Percentiles rank a stretch among this genome's conserved stretches.
Evolutionary conservation across 2,888 invertebrate species (phyloP).

Genomic region (Pristionchus maxplancki): DNA sequence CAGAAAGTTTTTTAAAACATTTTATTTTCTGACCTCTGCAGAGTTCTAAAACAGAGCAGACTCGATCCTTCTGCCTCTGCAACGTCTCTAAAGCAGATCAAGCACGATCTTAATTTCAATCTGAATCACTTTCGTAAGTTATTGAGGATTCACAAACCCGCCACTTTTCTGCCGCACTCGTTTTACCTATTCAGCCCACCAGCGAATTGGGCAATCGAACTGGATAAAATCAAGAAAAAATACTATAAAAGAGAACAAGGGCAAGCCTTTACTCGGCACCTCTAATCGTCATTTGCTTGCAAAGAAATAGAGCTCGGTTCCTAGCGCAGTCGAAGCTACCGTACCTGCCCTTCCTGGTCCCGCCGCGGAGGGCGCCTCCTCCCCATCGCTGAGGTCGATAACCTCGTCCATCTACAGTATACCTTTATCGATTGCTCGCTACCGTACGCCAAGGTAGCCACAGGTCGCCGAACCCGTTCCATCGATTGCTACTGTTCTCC

Average conservation of each 20-base stretch:
- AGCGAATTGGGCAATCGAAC: neutral
- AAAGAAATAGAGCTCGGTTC: too few species aligned
- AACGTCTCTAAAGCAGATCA: too few species aligned
- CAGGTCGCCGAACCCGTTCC: neutral
- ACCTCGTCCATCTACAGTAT: conserved; percentile 6
- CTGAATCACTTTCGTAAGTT: too few species aligned
- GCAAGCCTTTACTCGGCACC: too few species aligned
- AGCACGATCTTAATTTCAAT: too few species aligned
- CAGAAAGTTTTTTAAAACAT: too few species aligned
- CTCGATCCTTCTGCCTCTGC: too few species aligned
- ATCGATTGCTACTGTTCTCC: too few species aligned
- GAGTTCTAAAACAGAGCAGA: too few species aligned
- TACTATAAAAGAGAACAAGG: too few species aligned
- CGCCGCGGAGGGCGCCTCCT: neutral
- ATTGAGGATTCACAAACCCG: neutral
- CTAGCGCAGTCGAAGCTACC: neutral
- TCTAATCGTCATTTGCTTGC: too few species aligned
- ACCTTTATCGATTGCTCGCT: neutral
- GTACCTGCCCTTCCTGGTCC: neutral
- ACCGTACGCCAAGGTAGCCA: conserved; percentile 10
- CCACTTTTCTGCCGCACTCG: neutral
- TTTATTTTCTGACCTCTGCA: too few species aligned
- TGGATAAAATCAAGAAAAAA: neutral
- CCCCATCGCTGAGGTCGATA: conserved; percentile 12
- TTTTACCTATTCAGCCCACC: neutral